phyloP scores from a whole-genome alignment of 2,113 vertebrate genomes.

The Lagopus muta region DNA sequence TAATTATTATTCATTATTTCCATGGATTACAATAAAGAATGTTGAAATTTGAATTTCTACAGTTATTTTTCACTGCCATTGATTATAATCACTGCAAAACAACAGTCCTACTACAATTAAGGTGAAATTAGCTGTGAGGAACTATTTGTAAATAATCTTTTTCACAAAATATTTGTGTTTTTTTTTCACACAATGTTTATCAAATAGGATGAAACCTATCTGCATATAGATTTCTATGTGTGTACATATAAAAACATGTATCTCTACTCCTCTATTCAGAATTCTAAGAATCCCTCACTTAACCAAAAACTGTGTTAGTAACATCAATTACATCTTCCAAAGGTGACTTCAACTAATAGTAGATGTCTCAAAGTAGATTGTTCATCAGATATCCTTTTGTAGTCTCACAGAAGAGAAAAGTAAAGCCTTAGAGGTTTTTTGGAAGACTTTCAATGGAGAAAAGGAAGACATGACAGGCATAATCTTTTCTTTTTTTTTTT shows the following conservation, averaged over 20 bases:
- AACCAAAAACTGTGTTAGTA: not conserved
- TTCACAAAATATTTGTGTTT: not conserved
- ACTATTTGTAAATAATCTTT: rapidly evolving
- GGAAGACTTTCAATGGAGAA: not conserved
- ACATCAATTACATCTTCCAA: not conserved
- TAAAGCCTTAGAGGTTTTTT: not conserved
- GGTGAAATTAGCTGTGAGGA: not conserved
- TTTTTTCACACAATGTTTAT: not conserved
- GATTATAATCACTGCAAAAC: not conserved
- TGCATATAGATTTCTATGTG: rapidly evolving
- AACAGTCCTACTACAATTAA: not conserved
- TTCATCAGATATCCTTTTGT: not conserved
- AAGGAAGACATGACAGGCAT: conserved; percentile 1
- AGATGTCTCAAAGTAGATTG: not conserved
- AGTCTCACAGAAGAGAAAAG: not conserved
- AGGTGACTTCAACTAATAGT: not conserved
- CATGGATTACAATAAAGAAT: not conserved
- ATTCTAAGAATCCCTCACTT: not conserved
- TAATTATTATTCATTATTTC: not conserved
- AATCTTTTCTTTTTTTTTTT: not conserved
- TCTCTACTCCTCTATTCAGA: not conserved
- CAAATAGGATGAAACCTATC: not conserved
- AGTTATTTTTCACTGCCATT: not conserved
- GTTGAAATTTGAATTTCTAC: not conserved
- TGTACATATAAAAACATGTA: not conserved